These are phyloP conservation scores for Eulemur coronatus DNA, from an alignment of 2,797 vertebrate genomes.

Conservation along the genomic window DNA sequence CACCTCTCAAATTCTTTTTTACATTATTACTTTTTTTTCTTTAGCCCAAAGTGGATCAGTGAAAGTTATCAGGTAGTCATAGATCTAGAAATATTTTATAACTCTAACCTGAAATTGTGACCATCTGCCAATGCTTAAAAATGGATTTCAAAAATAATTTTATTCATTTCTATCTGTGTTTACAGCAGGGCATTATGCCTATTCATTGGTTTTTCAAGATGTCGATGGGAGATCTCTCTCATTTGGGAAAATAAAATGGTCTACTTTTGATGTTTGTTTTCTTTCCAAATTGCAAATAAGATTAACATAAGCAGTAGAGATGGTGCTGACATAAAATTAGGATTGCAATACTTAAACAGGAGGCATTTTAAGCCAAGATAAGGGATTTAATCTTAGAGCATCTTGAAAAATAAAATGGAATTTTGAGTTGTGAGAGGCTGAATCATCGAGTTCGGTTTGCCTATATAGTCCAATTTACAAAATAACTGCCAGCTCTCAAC, in stretches of 20 bases:
- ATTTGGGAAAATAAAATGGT: constrained; percentile 62
- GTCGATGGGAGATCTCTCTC: not conserved
- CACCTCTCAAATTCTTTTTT: not conserved
- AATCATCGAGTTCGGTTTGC: constrained; percentile 41
- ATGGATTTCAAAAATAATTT: constrained; percentile 69
- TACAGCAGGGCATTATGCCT: constrained; percentile 6
- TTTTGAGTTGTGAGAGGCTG: constrained; percentile 45
- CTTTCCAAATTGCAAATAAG: constrained; percentile 60
- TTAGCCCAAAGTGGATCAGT: constrained; percentile 46
- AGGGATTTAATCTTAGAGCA: constrained; percentile 61
- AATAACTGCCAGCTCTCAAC: constrained; percentile 50
- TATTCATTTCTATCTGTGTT: constrained; percentile 52
- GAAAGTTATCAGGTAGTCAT: constrained; percentile 66
- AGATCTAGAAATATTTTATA: constrained; percentile 57
- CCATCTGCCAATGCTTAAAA: constrained; percentile 68
- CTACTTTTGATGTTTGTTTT: constrained; percentile 51
- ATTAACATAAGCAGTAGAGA: constrained; percentile 39
- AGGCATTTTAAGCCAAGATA: constrained; percentile 56
- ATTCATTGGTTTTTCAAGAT: constrained; percentile 62
- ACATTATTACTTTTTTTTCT: not conserved
- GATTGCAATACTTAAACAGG: constrained; percentile 43
- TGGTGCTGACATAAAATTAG: constrained; percentile 17
- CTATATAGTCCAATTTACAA: constrained; percentile 48
- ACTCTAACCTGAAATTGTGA: constrained; percentile 68
- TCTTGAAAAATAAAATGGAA: constrained; percentile 71